A percentile compares a stretch with the other conserved stretches of the same genome.
Evolutionary conservation across 2,888 invertebrate genomes (phyloP).

Genomic region (Monopis laevigella): DNA sequence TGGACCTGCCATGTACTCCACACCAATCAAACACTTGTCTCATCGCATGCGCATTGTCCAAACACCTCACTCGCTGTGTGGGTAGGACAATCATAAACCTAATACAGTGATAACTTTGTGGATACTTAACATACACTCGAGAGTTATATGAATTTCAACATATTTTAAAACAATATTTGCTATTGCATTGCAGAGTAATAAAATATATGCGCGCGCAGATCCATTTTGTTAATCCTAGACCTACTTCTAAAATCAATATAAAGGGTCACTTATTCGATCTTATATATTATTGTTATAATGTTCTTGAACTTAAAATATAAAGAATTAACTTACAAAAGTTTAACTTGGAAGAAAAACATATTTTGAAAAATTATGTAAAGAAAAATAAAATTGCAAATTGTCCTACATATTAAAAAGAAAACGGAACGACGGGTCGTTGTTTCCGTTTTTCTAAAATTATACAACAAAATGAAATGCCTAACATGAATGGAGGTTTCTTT

Average conservation of each 20-base stretch:
- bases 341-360: background rate
- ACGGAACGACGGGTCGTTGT: no score
- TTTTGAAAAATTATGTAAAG: background rate
- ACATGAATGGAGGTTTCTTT: no score
- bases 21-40: background rate
- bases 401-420: no score
- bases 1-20: no score
- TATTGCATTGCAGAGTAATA: constrained; percentile 3
- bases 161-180: constrained; percentile 7
- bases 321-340: no score
- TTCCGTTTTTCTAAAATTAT: no score
- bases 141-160: constrained; percentile 3
- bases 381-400: background rate
- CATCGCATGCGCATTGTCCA: no score
- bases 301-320: no score
- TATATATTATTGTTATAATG: no score
- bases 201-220: background rate
- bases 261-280: background rate
- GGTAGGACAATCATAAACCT: background rate
- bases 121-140: constrained; percentile 7
- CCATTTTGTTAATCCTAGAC: constrained; percentile 6
- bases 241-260: background rate
- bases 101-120: constrained; percentile 1
- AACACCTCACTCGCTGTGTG: background rate
- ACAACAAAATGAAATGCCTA: no score